Evolutionary conservation across 2,113 vertebrate species (phyloP), one percentile per base, ranked within the genome.

Genomic region (Rhynchomys soricoides): DNA sequence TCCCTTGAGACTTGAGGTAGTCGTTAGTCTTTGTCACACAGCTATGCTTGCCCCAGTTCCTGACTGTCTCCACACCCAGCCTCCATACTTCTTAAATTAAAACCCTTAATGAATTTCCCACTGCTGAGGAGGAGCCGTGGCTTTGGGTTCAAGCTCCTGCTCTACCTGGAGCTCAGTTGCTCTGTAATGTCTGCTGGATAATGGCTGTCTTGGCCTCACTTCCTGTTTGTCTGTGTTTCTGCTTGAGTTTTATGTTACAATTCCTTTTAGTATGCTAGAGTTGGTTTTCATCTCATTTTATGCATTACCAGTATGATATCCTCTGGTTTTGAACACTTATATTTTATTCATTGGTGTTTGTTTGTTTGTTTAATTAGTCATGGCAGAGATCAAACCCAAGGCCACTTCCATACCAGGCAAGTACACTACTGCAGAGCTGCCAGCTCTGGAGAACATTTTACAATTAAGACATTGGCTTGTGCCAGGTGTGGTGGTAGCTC

Each of bases 401-500:
- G 48, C 50, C 48, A 37, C 9, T 17, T 45, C 9, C 3, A 7
- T 48, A 43, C 52, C 29, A 22, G 9, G 37, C 7, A 31, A 34
- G 12, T 2, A 5, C 71, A 26, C 57, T 77, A 55, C 37, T 37
- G 2, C 4, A 10, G 1, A 15, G 3, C 34, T 7, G 0, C 66
- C 37, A 66, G 10, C 17, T 26, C 40, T 50, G 34, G 81, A 75
- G 81, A 75, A 75, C 40, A 75, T 91, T 86, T 86, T 93, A 77
- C 81, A 96, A n/a, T 64, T 62, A 83, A 73, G 43, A 70, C 24
- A 0, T 45, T 19, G 24, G 24, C 73, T 45, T 75, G 55, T 26
- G 7, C n/a, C 21, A 4, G 37, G n/a, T 29, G n/a, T 29, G n/a
- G 13, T 29, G 37, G 13, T 17, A 16, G 26, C 1, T 0, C 6